phyloP scores from a whole-genome alignment of 1,140 invertebrate genomes.

The Diorhabda carinulata region DNA sequence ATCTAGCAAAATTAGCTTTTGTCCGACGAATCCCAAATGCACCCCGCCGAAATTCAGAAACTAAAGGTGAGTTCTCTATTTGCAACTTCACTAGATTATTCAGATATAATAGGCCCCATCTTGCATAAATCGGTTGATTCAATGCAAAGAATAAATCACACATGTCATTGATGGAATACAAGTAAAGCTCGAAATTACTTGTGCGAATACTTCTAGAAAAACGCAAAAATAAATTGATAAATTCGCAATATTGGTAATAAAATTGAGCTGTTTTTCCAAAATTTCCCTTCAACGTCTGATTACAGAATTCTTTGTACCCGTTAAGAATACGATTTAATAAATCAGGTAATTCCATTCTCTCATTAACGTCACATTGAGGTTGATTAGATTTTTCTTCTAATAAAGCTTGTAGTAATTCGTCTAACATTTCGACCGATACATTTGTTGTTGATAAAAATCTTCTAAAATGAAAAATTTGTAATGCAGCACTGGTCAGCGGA shows the following conservation, averaged over 20 bases:
- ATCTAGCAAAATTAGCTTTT: constrained; percentile 8
- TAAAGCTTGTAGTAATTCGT: constrained; percentile 17
- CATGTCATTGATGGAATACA: constrained; percentile 32
- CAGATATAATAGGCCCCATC: constrained; percentile 31
- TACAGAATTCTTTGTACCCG: constrained; percentile 24
- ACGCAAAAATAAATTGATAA: constrained; percentile 25
- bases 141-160: constrained; percentile 35
- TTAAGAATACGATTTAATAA: constrained; percentile 18
- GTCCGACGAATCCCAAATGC: constrained; percentile 26
- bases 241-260: constrained; percentile 27
- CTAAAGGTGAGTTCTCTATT: constrained; percentile 22
- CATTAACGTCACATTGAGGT: constrained; percentile 4
- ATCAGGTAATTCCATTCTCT: constrained; percentile 17
- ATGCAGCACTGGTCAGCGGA: constrained; percentile 38
- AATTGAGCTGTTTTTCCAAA: constrained; percentile 35
- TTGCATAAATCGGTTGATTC: constrained; percentile 39
- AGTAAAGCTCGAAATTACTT: constrained; percentile 36
- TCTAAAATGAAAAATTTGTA: constrained; percentile 36
- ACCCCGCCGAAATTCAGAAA: constrained; percentile 26
- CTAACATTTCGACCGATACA: constrained; percentile 8
- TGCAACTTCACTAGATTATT: constrained; percentile 23
- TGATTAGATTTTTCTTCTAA: constrained; percentile 12
- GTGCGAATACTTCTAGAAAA: constrained; percentile 35
- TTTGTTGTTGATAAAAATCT: constrained; percentile 32
- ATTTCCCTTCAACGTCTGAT: constrained; percentile 24